These are phyloP conservation scores for Excalfactoria chinensis DNA, from an alignment of 2,113 vertebrate genomes.

Conservation along the genomic window DNA sequence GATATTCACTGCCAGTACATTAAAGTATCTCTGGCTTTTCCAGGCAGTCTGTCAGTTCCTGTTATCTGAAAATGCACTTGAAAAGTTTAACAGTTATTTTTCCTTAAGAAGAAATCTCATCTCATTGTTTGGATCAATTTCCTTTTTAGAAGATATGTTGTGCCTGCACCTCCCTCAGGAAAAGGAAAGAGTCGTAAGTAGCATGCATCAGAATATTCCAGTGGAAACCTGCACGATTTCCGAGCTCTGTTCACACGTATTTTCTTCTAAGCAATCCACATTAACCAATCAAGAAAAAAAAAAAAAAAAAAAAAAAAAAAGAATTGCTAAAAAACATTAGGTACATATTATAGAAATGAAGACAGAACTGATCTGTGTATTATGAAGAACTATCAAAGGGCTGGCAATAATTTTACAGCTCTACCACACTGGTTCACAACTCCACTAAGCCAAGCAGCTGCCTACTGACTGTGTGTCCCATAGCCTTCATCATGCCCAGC, in stretches of 20 bases:
- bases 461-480: not conserved
- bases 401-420: not conserved
- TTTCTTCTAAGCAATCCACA: not conserved
- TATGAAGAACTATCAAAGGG: not conserved
- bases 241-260: constrained; percentile 1
- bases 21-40: constrained; percentile 13
- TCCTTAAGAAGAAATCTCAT: not conserved
- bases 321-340: not conserved
- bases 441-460: not conserved
- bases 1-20: not conserved
- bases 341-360: not conserved
- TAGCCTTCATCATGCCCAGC: constrained; percentile 51
- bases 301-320: constrained; percentile 22
- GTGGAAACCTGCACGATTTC: not conserved
- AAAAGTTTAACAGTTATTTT: not conserved
- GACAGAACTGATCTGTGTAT: not conserved
- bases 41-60: not conserved
- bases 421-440: accelerated
- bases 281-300: constrained; percentile 20
- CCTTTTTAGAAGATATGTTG: not conserved
- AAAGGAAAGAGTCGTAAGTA: not conserved
- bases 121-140: not conserved
- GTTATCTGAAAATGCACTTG: constrained; percentile 5
- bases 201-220: not conserved
- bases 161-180: not conserved